Conservation (phyloP, 2,113 vertebrate genomes). For the Petromus typicus region DNA sequence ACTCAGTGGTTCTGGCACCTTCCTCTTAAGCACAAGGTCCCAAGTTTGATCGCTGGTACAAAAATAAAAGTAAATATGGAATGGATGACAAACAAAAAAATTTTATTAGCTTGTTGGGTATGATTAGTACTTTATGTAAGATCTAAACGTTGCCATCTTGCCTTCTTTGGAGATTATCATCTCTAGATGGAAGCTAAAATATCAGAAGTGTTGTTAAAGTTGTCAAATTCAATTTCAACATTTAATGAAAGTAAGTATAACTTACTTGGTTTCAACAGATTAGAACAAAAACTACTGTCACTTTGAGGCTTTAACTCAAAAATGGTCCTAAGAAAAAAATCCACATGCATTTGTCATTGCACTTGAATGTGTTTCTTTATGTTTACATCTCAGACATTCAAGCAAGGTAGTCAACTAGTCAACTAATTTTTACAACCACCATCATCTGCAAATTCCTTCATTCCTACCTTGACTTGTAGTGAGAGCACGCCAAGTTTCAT, state of each 20-base stretch:
- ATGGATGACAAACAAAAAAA: neutral
- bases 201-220: slow-evolving; percentile 6
- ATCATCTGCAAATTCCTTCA: neutral
- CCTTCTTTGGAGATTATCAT: neutral
- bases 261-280: neutral
- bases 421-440: neutral
- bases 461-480: neutral
- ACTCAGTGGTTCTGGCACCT: no score
- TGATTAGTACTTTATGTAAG: neutral
- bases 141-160: neutral
- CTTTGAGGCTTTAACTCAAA: neutral
- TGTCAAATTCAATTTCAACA: slow-evolving; percentile 39
- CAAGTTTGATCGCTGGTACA: no score
- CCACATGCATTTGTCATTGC: neutral
- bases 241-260: slow-evolving; percentile 16
- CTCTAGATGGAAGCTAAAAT: neutral
- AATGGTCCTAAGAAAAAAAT: slow-evolving; percentile 1
- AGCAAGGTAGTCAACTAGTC: neutral
- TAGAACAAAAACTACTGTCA: slow-evolving; percentile 15
- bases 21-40: no score
- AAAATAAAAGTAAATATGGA: neutral
- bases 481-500: slow-evolving; percentile 10
- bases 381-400: slow-evolving; percentile 30
- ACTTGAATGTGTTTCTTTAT: neutral
- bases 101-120: neutral